phyloP scores from a whole-genome alignment of 2,888 invertebrate genomes.

The Scaptomyza polygonia region DNA sequence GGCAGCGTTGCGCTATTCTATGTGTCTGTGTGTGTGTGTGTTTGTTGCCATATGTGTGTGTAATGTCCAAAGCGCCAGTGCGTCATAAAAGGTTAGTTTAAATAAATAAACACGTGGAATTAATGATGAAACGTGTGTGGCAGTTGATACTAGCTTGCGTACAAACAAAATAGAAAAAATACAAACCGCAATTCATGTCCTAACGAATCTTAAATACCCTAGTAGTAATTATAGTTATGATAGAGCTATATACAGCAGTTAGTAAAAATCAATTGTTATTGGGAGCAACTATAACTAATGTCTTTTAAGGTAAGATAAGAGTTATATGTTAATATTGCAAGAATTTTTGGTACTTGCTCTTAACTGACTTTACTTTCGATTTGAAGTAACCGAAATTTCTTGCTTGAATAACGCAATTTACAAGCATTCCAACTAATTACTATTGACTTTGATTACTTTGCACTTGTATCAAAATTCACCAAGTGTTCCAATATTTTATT shows the following conservation, averaged over 20 bases:
- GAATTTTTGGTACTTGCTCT: too few relatives aligned
- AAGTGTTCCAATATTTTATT: background rate
- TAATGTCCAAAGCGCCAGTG: constrained; percentile 65
- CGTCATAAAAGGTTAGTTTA: constrained; percentile 74
- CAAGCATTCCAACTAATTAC: background rate
- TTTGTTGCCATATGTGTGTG: constrained; percentile 34
- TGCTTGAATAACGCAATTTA: background rate
- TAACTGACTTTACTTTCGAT: too few relatives aligned
- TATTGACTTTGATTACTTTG: background rate
- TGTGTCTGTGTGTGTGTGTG: constrained; percentile 11
- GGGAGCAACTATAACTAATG: background rate
- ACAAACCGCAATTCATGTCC: constrained; percentile 7
- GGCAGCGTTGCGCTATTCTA: constrained; percentile 42
- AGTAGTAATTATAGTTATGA: too few relatives aligned
- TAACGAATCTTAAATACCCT: constrained; percentile 5
- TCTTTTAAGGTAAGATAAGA: too few relatives aligned
- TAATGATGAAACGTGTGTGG: constrained; percentile 73
- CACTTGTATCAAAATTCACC: background rate
- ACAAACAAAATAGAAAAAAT: constrained; percentile 13
- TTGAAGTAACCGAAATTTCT: too few relatives aligned
- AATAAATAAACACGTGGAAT: constrained; percentile 76
- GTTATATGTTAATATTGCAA: too few relatives aligned
- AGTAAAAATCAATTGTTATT: background rate
- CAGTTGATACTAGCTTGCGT: constrained; percentile 48
- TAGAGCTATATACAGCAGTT: background rate